Conservation (phyloP, 2,797 vertebrate genomes). For the Rhadinocentrus ornatus region DNA sequence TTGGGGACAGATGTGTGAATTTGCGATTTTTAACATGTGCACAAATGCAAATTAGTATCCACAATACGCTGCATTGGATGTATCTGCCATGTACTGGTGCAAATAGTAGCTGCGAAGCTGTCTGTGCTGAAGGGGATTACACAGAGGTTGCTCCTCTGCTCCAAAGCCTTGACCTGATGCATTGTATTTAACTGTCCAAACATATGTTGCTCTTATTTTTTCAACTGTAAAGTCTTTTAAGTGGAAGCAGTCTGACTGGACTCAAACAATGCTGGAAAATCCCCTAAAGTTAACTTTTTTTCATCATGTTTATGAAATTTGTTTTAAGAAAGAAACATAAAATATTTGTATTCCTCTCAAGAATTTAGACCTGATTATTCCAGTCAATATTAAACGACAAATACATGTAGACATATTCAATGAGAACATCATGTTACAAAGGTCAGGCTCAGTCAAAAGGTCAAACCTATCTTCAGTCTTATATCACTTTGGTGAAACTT, state of each 20-base stretch:
- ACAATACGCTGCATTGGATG: background rate
- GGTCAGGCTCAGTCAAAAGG: background rate
- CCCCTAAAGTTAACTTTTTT: background rate
- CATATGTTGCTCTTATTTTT: background rate
- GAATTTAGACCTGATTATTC: background rate
- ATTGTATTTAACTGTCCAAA: slow-evolving; percentile 24
- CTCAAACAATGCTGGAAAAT: background rate
- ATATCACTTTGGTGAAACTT: background rate
- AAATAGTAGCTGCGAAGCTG: background rate
- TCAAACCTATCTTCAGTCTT: background rate
- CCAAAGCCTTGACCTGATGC: slow-evolving; percentile 15
- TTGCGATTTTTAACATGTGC: slow-evolving; percentile 22
- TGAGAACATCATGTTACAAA: background rate
- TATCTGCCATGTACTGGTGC: slow-evolving; percentile 12
- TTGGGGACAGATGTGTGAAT: slow-evolving; percentile 22
- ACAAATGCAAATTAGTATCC: slow-evolving; percentile 20
- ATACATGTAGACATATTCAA: background rate
- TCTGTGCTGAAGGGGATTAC: slow-evolving; percentile 22
- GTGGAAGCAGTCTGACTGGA: slow-evolving; percentile 2
- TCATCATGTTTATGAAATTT: background rate
- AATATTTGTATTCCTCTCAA: background rate
- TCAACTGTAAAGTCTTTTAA: background rate
- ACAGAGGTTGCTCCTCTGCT: slow-evolving; percentile 7
- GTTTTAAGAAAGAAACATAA: background rate
- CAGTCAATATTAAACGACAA: background rate